Conservation (phyloP, 2,113 vertebrate species). For the Alosa alosa region DNA sequence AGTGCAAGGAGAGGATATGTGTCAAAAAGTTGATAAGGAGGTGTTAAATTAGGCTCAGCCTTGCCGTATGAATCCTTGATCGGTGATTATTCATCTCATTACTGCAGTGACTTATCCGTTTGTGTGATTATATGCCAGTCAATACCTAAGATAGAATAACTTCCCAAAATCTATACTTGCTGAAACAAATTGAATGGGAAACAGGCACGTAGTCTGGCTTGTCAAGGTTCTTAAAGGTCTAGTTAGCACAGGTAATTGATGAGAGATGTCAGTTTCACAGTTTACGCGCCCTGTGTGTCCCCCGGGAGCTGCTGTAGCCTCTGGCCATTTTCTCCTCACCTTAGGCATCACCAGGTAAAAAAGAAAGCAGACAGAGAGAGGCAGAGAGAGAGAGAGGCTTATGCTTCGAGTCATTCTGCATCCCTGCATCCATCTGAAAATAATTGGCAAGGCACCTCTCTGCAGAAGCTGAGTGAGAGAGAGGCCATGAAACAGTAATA, state of each 20-base stretch:
- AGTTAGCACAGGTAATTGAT: conserved; percentile 99
- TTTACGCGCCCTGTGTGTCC: conserved; percentile 92
- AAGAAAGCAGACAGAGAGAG: conserved; percentile 54
- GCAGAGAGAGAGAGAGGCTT: conserved; percentile 68
- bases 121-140: conserved; percentile 57
- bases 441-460: conserved; percentile 98
- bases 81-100: conserved; percentile 57
- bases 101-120: conserved; percentile 27
- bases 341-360: conserved; percentile 94
- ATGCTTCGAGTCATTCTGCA: conserved; percentile 99
- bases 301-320: conserved; percentile 92
- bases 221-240: conserved; percentile 99
- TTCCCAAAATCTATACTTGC: conserved; percentile 61
- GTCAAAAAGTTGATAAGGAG: conserved; percentile 9
- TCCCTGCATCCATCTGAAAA: conserved; percentile 99
- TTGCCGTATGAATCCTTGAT: conserved; percentile 54
- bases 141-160: conserved; percentile 60
- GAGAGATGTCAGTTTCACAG: conserved; percentile 98
- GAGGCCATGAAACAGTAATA: conserved; percentile 72
- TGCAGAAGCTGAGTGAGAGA: conserved; percentile 80
- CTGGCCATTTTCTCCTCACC: conserved; percentile 99
- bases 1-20: neutral
- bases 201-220: conserved; percentile 76
- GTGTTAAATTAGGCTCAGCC: neutral
- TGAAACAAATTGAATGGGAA: conserved; percentile 58